Conservation (phyloP, 2,888 invertebrate genomes). For the Bellardia bayeri region DNA sequence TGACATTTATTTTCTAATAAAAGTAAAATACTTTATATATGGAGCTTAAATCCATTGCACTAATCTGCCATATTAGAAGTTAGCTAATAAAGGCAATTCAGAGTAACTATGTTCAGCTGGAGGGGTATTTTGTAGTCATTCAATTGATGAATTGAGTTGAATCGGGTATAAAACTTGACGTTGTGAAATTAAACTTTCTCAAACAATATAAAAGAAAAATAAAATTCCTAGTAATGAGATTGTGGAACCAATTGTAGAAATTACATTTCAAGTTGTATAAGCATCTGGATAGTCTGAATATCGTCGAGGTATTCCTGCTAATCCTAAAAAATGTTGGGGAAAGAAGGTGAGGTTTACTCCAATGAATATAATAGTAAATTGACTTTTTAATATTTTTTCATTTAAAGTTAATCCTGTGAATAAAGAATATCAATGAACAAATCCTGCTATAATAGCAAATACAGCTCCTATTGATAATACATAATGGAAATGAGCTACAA, state of each 20-base stretch:
- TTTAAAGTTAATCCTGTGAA: background rate
- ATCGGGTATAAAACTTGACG: constrained; percentile 85
- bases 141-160: constrained; percentile 86
- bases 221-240: constrained; percentile 87
- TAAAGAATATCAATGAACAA: constrained; percentile 87
- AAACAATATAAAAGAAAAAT: constrained; percentile 87
- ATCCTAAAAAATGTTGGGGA: constrained; percentile 90
- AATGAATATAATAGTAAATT: constrained; percentile 86
- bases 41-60: constrained; percentile 88
- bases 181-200: constrained; percentile 86
- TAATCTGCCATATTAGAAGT: constrained; percentile 87
- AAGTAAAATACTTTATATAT: no score
- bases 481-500: constrained; percentile 88
- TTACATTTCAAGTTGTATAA: constrained; percentile 81
- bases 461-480: constrained; percentile 92
- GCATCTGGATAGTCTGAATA: constrained; percentile 90
- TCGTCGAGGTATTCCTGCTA: constrained; percentile 90
- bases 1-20: no score
- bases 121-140: constrained; percentile 87
- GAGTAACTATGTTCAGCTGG: constrained; percentile 87
- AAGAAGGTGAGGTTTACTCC: constrained; percentile 92
- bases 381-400: background rate
- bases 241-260: constrained; percentile 88
- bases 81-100: constrained; percentile 86
- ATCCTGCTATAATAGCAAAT: constrained; percentile 90